These are phyloP conservation scores for Platalea minor DNA, from an alignment of 2,797 vertebrate genomes.

Conservation along the genomic window DNA sequence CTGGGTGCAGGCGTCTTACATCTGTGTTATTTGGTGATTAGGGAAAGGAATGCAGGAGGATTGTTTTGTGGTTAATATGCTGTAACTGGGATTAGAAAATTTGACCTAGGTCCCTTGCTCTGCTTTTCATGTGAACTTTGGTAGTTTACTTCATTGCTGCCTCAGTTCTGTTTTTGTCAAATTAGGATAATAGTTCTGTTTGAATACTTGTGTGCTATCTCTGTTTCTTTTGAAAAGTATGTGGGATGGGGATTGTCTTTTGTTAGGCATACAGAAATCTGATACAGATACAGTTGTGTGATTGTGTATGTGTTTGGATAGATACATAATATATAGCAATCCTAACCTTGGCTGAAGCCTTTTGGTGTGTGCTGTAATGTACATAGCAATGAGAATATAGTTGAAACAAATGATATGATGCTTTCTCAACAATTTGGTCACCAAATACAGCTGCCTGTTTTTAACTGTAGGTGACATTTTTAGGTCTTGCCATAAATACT, in stretches of 20 bases:
- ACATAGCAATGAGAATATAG: background rate
- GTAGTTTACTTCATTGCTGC: background rate
- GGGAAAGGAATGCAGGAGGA: background rate
- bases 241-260: background rate
- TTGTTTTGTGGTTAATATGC: background rate
- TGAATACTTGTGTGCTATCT: background rate
- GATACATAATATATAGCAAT: background rate
- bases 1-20: fast-evolving
- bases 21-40: background rate
- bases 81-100: background rate
- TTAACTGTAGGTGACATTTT: background rate
- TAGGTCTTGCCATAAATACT: background rate
- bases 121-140: background rate
- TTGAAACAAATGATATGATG: background rate
- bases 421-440: background rate
- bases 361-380: background rate
- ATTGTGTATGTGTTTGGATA: background rate
- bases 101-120: background rate
- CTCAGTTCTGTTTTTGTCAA: background rate
- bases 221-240: background rate
- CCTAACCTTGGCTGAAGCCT: background rate
- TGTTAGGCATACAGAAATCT: background rate
- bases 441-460: background rate
- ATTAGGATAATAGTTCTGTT: background rate
- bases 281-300: background rate